Percentiles rank a stretch among this genome's conserved stretches.
phyloP scores from a whole-genome alignment of 2,888 invertebrate genomes.

The Empis livida region DNA sequence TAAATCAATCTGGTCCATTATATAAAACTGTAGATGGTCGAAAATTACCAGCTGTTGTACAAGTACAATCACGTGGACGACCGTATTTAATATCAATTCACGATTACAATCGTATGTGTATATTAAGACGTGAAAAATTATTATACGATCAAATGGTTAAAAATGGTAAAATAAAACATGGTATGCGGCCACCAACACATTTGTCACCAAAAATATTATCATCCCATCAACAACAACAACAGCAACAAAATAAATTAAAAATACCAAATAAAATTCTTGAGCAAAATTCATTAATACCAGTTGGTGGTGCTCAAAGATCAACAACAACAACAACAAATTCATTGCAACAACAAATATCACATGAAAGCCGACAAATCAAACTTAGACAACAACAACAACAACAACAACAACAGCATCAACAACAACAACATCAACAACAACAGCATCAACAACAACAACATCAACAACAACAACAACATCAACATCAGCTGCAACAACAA shows the following conservation, averaged over 20 bases:
- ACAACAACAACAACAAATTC: slow-evolving; percentile 8
- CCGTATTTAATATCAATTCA: slow-evolving; percentile 65
- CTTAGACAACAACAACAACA: slow-evolving; percentile 9
- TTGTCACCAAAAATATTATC: not conserved
- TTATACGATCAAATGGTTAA: slow-evolving; percentile 43
- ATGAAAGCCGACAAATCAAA: slow-evolving; percentile 3
- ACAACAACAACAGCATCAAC: no score
- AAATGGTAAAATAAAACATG: slow-evolving; percentile 14
- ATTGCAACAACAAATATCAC: slow-evolving; percentile 6
- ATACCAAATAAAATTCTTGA: slow-evolving; percentile 17
- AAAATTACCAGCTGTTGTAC: slow-evolving; percentile 50
- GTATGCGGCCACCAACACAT: slow-evolving; percentile 1
- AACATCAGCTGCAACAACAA: slow-evolving; percentile 8
- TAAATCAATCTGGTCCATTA: slow-evolving; percentile 29
- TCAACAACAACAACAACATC: slow-evolving; percentile 4
- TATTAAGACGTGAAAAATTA: slow-evolving; percentile 52
- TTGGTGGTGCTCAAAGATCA: slow-evolving; percentile 7
- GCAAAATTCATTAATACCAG: slow-evolving; percentile 15
- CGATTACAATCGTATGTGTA: slow-evolving; percentile 69
- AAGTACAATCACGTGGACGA: slow-evolving; percentile 63
- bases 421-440: slow-evolving; percentile 7
- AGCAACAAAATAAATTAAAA: slow-evolving; percentile 7
- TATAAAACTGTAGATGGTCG: slow-evolving; percentile 47
- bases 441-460: slow-evolving; percentile 6
- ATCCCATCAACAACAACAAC: slow-evolving; percentile 12